Evolutionary conservation across 2,113 vertebrate species (phyloP).

Genomic region (Malurus melanocephalus): DNA sequence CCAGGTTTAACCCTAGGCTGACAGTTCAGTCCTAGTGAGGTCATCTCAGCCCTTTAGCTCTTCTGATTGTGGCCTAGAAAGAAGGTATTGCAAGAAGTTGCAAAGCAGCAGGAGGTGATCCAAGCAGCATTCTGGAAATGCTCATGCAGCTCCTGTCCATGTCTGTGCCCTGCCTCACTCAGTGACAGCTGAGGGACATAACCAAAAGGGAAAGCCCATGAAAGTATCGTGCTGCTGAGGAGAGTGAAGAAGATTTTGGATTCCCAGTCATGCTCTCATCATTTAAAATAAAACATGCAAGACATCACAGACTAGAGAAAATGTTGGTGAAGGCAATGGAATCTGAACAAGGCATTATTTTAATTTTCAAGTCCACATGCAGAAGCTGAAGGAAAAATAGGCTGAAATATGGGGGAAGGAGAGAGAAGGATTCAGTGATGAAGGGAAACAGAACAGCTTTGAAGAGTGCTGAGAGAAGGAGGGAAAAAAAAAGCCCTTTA

Average conservation of each 20-base stretch:
- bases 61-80: neutral
- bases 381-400: slow-evolving; percentile 4
- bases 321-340: neutral
- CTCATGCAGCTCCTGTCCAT: neutral
- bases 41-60: neutral
- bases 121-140: neutral
- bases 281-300: slow-evolving; percentile 18
- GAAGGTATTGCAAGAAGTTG: neutral
- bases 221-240: neutral
- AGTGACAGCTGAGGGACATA: neutral
- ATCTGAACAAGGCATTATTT: neutral
- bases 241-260: neutral
- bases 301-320: neutral
- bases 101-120: fast-evolving
- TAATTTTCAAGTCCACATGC: neutral
- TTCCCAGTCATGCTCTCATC: neutral
- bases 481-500: neutral
- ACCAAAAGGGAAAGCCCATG: fast-evolving
- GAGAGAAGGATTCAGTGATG: neutral
- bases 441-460: slow-evolving; percentile 38
- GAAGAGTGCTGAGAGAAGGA: neutral
- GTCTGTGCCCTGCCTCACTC: neutral
- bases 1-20: neutral
- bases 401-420: neutral
- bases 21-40: neutral